A percentile compares a stretch with the other conserved stretches of the same genome.
Conservation (phyloP, 2,888 invertebrate species). For the Andrena praecox region DNA sequence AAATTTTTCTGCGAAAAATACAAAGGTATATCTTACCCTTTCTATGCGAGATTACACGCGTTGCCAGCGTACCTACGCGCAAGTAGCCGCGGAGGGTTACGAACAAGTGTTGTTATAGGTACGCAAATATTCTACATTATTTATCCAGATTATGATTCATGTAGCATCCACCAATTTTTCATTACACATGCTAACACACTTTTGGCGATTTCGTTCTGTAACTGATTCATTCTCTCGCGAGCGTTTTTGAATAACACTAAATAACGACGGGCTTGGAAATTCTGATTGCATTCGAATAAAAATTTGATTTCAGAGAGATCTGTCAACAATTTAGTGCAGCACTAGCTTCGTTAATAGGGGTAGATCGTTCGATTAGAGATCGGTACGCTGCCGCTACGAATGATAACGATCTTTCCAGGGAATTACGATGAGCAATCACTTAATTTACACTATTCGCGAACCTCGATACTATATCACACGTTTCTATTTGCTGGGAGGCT, state of each 20-base stretch:
- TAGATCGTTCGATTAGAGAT: not conserved
- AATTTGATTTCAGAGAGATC: not conserved
- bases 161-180: too few species aligned
- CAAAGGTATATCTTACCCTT: too few species aligned
- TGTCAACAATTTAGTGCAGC: not conserved
- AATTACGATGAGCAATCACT: not conserved
- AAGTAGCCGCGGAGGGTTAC: too few species aligned
- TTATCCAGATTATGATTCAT: too few species aligned
- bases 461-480: not conserved
- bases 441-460: not conserved
- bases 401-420: not conserved
- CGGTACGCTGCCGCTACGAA: not conserved
- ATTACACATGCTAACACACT: too few species aligned
- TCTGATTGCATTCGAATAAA: not conserved
- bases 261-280: not conserved
- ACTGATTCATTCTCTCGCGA: not conserved
- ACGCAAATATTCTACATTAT: too few species aligned
- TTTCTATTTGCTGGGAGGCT: not conserved
- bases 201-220: not conserved
- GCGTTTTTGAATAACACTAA: not conserved
- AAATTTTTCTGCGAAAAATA: not conserved
- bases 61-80: too few species aligned
- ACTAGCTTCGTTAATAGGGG: not conserved
- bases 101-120: too few species aligned
- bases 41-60: too few species aligned